Conservation (phyloP, 2,888 invertebrate genomes). For the Pachycephus smyrnensis region DNA sequence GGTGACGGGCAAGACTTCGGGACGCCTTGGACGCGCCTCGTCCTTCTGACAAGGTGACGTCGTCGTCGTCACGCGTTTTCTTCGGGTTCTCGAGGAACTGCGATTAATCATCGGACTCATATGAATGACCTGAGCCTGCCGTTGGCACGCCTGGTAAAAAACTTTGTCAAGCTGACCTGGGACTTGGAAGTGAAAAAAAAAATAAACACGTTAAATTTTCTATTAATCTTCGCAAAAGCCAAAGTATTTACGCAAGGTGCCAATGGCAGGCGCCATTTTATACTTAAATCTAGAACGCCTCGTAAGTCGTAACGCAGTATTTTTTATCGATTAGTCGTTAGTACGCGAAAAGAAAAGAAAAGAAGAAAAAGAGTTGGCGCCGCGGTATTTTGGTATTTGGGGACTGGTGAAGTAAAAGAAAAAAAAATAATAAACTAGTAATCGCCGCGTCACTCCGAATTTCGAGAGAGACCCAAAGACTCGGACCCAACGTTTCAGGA, state of each 20-base stretch:
- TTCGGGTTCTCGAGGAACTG: background rate
- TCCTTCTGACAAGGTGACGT: conserved; percentile 33
- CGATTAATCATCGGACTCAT: background rate
- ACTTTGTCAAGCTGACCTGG: background rate
- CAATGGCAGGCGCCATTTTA: background rate
- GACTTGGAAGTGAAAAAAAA: background rate
- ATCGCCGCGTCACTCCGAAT: conserved; percentile 10
- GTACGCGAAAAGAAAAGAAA: background rate
- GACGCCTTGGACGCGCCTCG: conserved; percentile 47
- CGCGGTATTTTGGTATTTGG: background rate
- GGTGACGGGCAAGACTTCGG: conserved; percentile 39
- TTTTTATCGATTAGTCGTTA: background rate
- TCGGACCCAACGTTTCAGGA: conserved; percentile 62
- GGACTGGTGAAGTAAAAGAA: background rate
- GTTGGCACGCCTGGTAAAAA: background rate
- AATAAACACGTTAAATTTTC: background rate
- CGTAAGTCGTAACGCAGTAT: conserved; percentile 1
- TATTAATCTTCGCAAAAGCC: background rate
- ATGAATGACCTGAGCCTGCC: background rate
- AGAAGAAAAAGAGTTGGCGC: background rate
- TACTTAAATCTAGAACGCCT: background rate
- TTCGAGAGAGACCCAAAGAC: conserved; percentile 51
- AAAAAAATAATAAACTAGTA: conserved; percentile 10
- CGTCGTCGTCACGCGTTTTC: conserved; percentile 1
- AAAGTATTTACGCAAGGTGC: background rate